phyloP scores from a whole-genome alignment of 2,113 vertebrate genomes.

The Benitochromis conjunctus region DNA sequence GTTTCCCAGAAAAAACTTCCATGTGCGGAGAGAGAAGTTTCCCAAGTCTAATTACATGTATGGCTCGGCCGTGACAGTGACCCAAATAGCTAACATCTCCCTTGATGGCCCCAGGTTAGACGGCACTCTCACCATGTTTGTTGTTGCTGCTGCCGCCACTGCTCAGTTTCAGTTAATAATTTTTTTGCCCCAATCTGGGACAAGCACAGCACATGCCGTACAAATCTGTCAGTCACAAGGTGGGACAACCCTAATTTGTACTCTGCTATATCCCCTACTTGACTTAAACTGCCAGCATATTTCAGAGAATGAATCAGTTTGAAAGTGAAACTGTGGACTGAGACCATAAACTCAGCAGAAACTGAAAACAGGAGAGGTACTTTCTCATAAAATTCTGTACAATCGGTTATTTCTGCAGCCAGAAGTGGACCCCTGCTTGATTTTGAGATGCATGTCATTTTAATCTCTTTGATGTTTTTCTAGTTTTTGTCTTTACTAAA shows the following conservation, averaged over 20 bases:
- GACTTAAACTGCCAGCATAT: background rate
- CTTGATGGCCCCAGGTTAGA: background rate
- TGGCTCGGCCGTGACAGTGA: slow-evolving; percentile 43
- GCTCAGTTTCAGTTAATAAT: background rate
- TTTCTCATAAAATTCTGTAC: too few relatives aligned
- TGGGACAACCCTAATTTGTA: background rate
- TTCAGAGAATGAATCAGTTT: background rate
- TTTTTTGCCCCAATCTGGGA: too few relatives aligned
- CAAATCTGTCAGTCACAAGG: background rate
- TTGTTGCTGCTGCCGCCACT: background rate
- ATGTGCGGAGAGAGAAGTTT: slow-evolving; percentile 61
- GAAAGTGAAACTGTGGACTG: too few relatives aligned
- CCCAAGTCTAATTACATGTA: slow-evolving; percentile 71
- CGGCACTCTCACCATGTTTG: slow-evolving; percentile 19
- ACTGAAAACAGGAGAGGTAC: too few relatives aligned
- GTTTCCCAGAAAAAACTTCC: slow-evolving; percentile 66
- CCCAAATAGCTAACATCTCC: slow-evolving; percentile 52
- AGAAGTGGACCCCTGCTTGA: background rate
- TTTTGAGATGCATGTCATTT: background rate
- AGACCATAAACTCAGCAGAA: too few relatives aligned
- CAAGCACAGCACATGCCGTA: background rate
- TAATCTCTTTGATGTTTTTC: background rate
- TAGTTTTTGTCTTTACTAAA: background rate
- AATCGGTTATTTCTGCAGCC: background rate
- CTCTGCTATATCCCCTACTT: background rate